Evolutionary conservation across 1,140 invertebrate species (phyloP), one percentile per base, ranked within the genome.

Genomic region (Eciton burchellii): DNA sequence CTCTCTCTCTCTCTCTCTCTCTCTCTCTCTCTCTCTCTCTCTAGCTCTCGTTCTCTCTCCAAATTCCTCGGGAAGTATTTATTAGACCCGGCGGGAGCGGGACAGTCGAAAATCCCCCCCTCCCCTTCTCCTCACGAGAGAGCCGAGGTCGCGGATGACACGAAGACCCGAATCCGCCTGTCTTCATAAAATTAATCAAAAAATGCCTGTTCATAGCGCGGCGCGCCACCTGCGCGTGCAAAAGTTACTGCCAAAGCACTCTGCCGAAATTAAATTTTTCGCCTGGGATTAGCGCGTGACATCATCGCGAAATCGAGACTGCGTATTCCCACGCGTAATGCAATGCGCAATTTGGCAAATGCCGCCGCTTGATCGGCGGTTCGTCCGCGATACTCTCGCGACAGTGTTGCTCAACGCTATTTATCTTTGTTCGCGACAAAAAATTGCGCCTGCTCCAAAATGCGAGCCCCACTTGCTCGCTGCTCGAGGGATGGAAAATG

Each of bases 121-220:
- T n/a, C n/a, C n/a, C n/a, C n/a, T n/a, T n/a, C n/a, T n/a, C n/a
- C n/a, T n/a, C n/a, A n/a, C n/a, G 35, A 81, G 24, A 26, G 79
- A 26, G 52, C 49, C 49, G 43, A 60, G 62, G n/a, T 49, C 63
- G 73, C 41, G 35, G 74, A 72, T 81, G 70, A 81, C 63, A 81
- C 63, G 56, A 43, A 26, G 45, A 66, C 35, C 79, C 41, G 60
- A 68, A 70, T 52, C 43, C 65, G 56, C 47, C 43, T 54, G 74
- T 81, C 72, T 68, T 68, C 82, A 81, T 84, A 66, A 82, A 82
- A 82, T 73, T 84, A 82, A 82, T 84, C 77, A 84, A 82, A 82
- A 84, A 84, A 81, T 63, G 66, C 70, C 47, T 54, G 52, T 73
- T 62, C 77, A n/a, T n/a, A n/a, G n/a, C 49, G 60, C 41, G 41